Conservation (phyloP, 2,113 vertebrate genomes). For the Dascyllus trimaculatus region DNA sequence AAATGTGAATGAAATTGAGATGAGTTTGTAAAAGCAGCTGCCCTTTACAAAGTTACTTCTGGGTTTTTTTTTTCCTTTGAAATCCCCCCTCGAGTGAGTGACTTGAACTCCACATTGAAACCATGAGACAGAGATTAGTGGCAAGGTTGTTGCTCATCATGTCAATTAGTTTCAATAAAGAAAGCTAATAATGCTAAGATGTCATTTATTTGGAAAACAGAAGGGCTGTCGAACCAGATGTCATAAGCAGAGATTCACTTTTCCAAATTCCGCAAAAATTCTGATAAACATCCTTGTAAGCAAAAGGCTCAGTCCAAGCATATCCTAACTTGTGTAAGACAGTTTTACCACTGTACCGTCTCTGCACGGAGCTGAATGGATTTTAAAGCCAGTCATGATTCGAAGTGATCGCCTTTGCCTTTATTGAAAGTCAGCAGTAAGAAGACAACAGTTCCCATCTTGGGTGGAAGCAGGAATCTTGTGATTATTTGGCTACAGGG, state of each 20-base stretch:
- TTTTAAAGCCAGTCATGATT: background rate
- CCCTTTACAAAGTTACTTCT: background rate
- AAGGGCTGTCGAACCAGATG: background rate
- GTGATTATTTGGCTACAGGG: too few species aligned
- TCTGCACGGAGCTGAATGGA: background rate
- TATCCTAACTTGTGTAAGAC: too few species aligned
- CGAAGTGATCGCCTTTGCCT: too few species aligned
- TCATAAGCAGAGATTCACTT: background rate
- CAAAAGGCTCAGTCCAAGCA: too few species aligned
- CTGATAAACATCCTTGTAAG: too few species aligned
- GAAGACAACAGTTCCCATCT: background rate
- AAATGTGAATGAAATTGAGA: too few species aligned
- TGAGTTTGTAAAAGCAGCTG: background rate
- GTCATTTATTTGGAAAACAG: background rate
- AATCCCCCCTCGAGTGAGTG: background rate
- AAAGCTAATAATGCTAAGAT: slow-evolving; percentile 27
- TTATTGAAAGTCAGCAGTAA: background rate
- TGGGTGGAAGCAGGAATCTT: background rate
- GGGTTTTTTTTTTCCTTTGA: background rate
- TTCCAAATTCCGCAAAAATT: background rate
- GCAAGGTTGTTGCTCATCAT: slow-evolving; percentile 47
- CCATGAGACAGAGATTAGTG: slow-evolving; percentile 55
- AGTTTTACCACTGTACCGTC: background rate
- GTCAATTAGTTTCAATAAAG: slow-evolving; percentile 41
- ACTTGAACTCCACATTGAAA: slow-evolving; percentile 37